Percentiles rank a stretch among this genome's conserved stretches.
These are phyloP conservation scores for Corythoichthys haematopterus DNA, from an alignment of 2,113 vertebrate species.

Conservation along the genomic window DNA sequence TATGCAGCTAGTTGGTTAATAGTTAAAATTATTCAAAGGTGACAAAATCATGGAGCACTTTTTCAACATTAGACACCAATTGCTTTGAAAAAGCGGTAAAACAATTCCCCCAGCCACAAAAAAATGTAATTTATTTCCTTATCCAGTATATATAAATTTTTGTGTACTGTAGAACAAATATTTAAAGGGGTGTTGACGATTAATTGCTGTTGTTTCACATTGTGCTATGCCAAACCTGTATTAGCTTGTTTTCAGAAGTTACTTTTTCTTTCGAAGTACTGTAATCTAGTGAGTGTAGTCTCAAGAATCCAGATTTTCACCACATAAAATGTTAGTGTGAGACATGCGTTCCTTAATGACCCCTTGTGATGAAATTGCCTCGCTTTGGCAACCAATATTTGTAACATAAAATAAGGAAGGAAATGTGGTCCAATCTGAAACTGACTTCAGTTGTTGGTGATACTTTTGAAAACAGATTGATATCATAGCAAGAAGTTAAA, in stretches of 20 bases:
- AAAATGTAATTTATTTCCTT: too few relatives aligned
- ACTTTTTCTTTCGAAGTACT: conserved; percentile 7
- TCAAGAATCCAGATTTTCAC: neutral
- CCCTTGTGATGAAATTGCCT: conserved; percentile 28
- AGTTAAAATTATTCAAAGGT: neutral
- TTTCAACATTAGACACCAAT: neutral
- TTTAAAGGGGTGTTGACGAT: neutral
- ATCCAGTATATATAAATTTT: too few relatives aligned
- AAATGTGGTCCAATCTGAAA: conserved; percentile 4
- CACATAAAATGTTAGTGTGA: neutral
- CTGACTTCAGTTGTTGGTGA: too few relatives aligned
- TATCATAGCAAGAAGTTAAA: too few relatives aligned
- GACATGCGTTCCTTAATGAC: neutral
- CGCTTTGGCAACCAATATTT: conserved; percentile 18
- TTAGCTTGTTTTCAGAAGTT: neutral
- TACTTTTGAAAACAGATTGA: too few relatives aligned
- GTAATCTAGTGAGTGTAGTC: conserved; percentile 7
- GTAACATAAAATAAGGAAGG: conserved; percentile 12
- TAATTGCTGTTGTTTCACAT: neutral
- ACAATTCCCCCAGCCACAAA: too few relatives aligned
- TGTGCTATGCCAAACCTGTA: neutral
- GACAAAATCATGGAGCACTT: neutral
- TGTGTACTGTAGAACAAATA: neutral
- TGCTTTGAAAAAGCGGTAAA: neutral
- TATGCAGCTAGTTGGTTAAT: neutral